A percentile compares a stretch with the other conserved stretches of the same genome.
Evolutionary conservation across 2,888 invertebrate genomes (phyloP).

Genomic region (Latheticus oryzae): DNA sequence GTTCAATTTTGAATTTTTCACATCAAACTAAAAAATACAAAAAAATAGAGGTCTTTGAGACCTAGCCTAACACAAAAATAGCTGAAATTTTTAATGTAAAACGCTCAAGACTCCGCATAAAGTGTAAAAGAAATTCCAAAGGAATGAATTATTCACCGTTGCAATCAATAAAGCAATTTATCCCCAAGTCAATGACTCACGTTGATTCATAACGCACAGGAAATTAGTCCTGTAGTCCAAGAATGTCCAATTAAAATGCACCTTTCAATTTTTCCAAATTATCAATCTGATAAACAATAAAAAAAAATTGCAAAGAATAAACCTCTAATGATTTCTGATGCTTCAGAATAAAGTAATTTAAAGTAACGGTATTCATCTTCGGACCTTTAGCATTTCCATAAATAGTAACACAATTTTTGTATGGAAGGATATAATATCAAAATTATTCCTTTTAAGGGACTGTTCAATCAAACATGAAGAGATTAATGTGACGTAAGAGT

Average conservation of each 20-base stretch:
- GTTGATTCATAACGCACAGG: conserved; percentile 17
- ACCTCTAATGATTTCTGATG: conserved; percentile 36
- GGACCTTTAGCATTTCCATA: conserved; percentile 35
- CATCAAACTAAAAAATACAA: no score
- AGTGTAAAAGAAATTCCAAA: conserved; percentile 2
- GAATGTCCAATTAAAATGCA: no score
- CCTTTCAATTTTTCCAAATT: no score
- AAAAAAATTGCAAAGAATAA: conserved; percentile 19
- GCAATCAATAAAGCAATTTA: conserved; percentile 19
- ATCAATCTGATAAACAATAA: no score
- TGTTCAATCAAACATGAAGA: conserved; percentile 13
- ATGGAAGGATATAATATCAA: conserved; percentile 11
- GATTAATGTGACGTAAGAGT: conserved; percentile 20
- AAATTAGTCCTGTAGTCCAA: conserved; percentile 13
- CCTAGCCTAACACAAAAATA: no score
- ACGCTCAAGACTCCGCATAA: no score
- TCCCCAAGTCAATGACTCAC: conserved; percentile 20
- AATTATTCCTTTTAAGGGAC: conserved; percentile 33
- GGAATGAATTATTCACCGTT: conserved; percentile 19
- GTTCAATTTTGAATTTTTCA: no score
- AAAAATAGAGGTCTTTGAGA: no score
- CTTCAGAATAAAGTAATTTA: conserved; percentile 35
- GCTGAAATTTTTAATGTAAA: no score
- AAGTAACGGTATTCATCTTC: conserved; percentile 27
- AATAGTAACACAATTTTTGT: conserved; percentile 31